These are phyloP conservation scores for Encarsia formosa DNA, from an alignment of 2,888 invertebrate species.

Conservation along the genomic window DNA sequence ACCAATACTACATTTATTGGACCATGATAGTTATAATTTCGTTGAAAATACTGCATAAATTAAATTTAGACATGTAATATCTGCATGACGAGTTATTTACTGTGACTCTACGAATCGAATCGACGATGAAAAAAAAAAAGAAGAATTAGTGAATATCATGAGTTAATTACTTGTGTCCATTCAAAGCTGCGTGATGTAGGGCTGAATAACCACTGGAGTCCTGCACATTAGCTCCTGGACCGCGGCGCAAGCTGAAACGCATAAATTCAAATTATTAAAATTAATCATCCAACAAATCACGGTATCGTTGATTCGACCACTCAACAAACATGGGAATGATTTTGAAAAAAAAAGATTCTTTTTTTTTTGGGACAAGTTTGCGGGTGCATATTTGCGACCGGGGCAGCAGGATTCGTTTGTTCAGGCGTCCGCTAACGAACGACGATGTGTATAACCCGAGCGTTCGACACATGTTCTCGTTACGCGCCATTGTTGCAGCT, in stretches of 20 bases:
- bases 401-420: slow-evolving; percentile 17
- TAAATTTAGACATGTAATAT: slow-evolving; percentile 2
- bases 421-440: slow-evolving; percentile 36
- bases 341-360: no score
- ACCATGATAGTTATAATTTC: slow-evolving; percentile 5
- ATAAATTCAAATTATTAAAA: neutral
- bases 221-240: slow-evolving; percentile 88
- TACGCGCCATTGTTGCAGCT: slow-evolving; percentile 40
- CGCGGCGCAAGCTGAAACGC: slow-evolving; percentile 71
- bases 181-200: slow-evolving; percentile 88
- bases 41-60: slow-evolving; percentile 4
- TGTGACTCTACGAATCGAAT: neutral
- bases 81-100: slow-evolving; percentile 1
- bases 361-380: no score
- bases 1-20: neutral
- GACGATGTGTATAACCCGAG: slow-evolving; percentile 19
- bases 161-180: slow-evolving; percentile 78
- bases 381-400: no score
- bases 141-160: neutral
- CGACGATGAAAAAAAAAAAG: no score
- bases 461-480: slow-evolving; percentile 45
- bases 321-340: no score
- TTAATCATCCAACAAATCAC: no score
- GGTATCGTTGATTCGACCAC: no score
- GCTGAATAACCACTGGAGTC: slow-evolving; percentile 91